Conservation (phyloP, 2,113 vertebrate genomes). For the Eidolon helvum region DNA sequence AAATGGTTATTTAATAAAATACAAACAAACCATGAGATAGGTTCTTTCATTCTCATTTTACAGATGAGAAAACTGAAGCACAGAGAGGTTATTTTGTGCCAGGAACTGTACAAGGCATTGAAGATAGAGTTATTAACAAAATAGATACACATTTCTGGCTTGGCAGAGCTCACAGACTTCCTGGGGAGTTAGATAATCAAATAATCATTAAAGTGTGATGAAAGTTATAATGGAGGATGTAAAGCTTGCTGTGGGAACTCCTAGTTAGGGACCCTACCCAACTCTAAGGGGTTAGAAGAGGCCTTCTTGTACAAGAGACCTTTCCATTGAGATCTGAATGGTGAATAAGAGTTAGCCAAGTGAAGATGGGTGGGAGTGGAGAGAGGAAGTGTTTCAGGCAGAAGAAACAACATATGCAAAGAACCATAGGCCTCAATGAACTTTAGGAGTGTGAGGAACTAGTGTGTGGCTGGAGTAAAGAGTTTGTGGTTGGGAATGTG, state of each 20-base stretch:
- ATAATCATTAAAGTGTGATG: neutral
- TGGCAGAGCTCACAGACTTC: neutral
- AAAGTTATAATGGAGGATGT: neutral
- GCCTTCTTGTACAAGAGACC: neutral
- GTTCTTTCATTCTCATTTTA: conserved; percentile 31
- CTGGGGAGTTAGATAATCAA: neutral
- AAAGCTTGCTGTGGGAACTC: neutral
- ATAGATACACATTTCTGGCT: neutral
- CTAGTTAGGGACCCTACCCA: neutral
- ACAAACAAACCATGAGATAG: neutral
- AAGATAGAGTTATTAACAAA: conserved; percentile 5
- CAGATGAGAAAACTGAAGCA: neutral
- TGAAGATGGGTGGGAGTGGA: neutral
- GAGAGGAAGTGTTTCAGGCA: neutral
- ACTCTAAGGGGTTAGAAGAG: neutral
- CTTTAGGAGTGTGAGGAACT: conserved; percentile 21
- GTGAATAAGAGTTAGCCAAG: neutral
- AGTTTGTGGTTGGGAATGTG: neutral
- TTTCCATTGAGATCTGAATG: conserved; percentile 12
- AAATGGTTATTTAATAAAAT: neutral
- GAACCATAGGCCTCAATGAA: neutral
- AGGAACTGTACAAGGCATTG: neutral
- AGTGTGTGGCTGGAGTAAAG: neutral
- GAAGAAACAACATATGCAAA: neutral
- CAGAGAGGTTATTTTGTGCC: neutral